Evolutionary conservation across 1,140 invertebrate species (phyloP), one percentile per base, ranked within the genome.

Genomic region (Agrypnia vestita): DNA sequence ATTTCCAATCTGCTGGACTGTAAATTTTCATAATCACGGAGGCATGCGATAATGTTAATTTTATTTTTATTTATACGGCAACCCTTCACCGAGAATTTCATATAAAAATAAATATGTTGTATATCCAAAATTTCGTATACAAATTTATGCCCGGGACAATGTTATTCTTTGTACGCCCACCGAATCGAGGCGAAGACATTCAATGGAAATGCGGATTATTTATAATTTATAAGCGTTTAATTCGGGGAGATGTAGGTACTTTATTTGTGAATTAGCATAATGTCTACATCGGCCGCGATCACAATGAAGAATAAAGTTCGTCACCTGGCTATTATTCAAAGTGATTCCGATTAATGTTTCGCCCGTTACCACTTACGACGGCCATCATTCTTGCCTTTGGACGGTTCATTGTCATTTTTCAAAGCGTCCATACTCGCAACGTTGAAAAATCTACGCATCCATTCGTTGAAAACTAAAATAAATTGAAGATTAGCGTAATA

Each of bases 181-280:
- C 21, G 53, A 71, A 79, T 82, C 78, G 76, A 76, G 72, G 49
- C 25, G 71, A 71, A 46, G 11, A 79, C 78, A 82, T 82, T 82
- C 53, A 80, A 82, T 82, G 81, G 62, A 82, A 80, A 82, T 82
- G 61, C 71, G 49, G 61, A 76, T 79, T 82, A 82, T 78, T 80
- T 74, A 80, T 80, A 82, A 82, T 80, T 80, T 80, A 82, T 82
- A 82, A 74, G 81, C 56, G 49, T 79, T 82, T 82, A 82, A 82
- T 82, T 82, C 78, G 81, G 35, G 67, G 53, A 67, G 79, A 80
- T 62, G 75, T 78, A 35, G 25, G 25, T 35, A 78, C 77, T 82
- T 82, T 74, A 80, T 82, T 47, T 59, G 72, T 43, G 56, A 61
- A 80, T 82, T 82, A 77, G 25, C 81, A 82, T 82, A 82, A 82